A percentile compares a stretch with the other conserved stretches of the same genome.
Conservation (phyloP, 2,888 invertebrate species). For the Drosophila acutilabella region DNA sequence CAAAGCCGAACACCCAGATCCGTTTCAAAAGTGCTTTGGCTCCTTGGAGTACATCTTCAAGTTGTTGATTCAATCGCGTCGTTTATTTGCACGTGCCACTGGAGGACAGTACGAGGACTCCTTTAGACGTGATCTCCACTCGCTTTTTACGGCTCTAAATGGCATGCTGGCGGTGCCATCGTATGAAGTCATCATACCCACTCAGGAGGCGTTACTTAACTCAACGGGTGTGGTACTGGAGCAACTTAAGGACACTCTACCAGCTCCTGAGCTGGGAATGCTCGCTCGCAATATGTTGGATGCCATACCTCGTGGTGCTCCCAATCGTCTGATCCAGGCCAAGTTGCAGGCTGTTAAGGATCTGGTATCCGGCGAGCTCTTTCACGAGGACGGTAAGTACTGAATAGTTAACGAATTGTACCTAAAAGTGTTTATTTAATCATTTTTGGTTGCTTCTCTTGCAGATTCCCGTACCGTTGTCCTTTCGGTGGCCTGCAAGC, state of each 20-base stretch:
- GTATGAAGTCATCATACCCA: conserved; percentile 91
- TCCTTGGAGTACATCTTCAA: conserved; percentile 97
- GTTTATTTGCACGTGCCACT: conserved; percentile 93
- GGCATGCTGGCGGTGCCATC: conserved; percentile 90
- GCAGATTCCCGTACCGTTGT: conserved; percentile 93
- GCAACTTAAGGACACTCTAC: conserved; percentile 91
- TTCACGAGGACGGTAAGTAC: conserved; percentile 89
- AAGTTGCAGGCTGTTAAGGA: conserved; percentile 93
- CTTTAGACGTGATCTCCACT: conserved; percentile 92
- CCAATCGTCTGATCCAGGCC: conserved; percentile 91
- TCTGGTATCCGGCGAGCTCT: conserved; percentile 90
- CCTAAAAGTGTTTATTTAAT: too few species aligned
- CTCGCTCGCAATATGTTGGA: conserved; percentile 92
- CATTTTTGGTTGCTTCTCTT: too few species aligned
- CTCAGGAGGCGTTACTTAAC: conserved; percentile 92
- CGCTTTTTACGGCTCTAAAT: conserved; percentile 92
- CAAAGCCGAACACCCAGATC: conserved; percentile 94
- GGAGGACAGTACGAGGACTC: conserved; percentile 95
- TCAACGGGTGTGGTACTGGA: conserved; percentile 94
- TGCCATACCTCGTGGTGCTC: conserved; percentile 86
- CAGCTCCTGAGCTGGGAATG: conserved; percentile 91
- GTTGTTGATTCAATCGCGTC: conserved; percentile 94
- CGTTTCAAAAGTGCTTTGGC: conserved; percentile 95
- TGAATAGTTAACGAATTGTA: too few species aligned
- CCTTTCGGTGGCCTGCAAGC: conserved; percentile 93